Percentiles rank a stretch among this genome's conserved stretches.
phyloP scores from a whole-genome alignment of 2,888 invertebrate genomes.

The Protodeltote pygarga region DNA sequence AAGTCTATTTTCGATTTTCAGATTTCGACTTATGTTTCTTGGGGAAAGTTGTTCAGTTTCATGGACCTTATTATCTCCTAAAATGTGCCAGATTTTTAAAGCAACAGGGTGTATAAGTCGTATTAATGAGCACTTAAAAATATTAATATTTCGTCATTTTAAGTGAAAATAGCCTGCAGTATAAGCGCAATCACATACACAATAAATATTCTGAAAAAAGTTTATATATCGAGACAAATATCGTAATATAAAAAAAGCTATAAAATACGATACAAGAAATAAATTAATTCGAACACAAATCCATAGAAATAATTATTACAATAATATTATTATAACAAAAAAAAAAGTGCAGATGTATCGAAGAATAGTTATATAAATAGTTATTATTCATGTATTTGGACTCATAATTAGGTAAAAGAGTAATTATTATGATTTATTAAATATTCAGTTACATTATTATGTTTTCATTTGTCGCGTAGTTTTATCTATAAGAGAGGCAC shows the following conservation, averaged over 20 bases:
- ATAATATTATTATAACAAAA: conserved; percentile 6
- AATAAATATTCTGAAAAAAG: conserved; percentile 23
- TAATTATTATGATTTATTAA: conserved; percentile 22
- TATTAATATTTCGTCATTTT: conserved; percentile 9
- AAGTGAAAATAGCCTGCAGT: conserved; percentile 35
- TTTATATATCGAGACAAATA: conserved; percentile 19
- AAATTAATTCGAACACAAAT: conserved; percentile 18
- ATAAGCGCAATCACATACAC: conserved; percentile 48
- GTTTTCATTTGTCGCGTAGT: conserved; percentile 16
- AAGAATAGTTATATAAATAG: conserved; percentile 19
- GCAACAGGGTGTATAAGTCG: no score
- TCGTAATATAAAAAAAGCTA: conserved; percentile 22
- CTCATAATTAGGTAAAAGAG: conserved; percentile 26
- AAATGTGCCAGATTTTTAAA: no score
- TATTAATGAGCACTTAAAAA: no score
- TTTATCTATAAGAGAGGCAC: conserved; percentile 10
- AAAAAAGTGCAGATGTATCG: conserved; percentile 14
- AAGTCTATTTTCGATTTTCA: no score
- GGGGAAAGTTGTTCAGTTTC: no score
- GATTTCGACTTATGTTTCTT: no score
- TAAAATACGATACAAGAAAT: conserved; percentile 18
- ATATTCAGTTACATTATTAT: conserved; percentile 21
- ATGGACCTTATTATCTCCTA: no score
- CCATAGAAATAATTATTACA: conserved; percentile 16
- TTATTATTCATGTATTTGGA: conserved; percentile 27